Evolutionary conservation across 2,888 invertebrate genomes (phyloP), one percentile per base, ranked within the genome.

Genomic region (Parnassius glacialis): DNA sequence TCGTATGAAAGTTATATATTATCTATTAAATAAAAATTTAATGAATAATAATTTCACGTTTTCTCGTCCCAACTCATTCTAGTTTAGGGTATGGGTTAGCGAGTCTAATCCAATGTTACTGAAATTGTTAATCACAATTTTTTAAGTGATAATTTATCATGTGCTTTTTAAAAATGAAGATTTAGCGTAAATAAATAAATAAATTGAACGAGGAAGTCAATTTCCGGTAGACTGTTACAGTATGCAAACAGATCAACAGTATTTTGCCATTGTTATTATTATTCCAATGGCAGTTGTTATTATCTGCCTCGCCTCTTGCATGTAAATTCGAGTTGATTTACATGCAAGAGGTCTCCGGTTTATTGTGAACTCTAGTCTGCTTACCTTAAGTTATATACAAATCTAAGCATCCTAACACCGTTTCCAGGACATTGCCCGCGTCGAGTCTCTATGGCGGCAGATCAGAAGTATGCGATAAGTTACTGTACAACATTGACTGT

Each of bases 381-480:
- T 57, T 48, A 72, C 79, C 78, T 80, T 74, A 78, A 79, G 78
- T 75, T 72, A 76, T 70, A 70, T 64, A 68, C 65, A 66, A 74
- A 79, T 76, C 81, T 84, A 85, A 79, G 81, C 84, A 81, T 79
- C 85, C 84, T 81, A 84, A 84, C 85, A 81, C 76, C 76, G 84
- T 81, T 83, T 87, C 83, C 75, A 80, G 87, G 87, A 86, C 87
- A 75, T 73, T 78, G 87, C 84, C 81, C 88, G 83, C 72, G 71
- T 75, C 75, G 75, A 79, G 83, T 75, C 81, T 79, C 79, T 77
- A 77, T 81, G 83, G 83, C 85, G 80, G 84, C 79, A 87, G 85
- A 86, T 88, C 86, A 80, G 84, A 87, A 83, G 90, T 89, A 86
- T 85, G 86, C 88, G 83, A 87, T 90, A 89, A 90, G 88, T 88